phyloP scores from a whole-genome alignment of 1,140 invertebrate genomes.

The Aphelinus certus region DNA sequence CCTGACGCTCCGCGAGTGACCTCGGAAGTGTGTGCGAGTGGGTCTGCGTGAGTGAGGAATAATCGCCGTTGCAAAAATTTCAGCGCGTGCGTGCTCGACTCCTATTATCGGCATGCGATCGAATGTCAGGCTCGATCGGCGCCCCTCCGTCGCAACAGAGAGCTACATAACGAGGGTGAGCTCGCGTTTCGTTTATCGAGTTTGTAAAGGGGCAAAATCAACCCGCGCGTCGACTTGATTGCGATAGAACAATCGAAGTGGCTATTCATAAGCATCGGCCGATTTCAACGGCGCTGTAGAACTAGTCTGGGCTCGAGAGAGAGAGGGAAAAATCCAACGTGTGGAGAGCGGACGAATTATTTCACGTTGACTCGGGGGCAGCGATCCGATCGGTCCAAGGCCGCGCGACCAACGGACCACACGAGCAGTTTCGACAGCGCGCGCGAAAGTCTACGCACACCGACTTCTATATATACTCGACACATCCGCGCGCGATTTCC shows the following conservation, averaged over 20 bases:
- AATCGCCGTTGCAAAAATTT: conserved; percentile 35
- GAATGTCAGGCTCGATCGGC: not conserved
- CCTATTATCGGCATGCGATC: conserved; percentile 33
- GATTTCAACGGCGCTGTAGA: too few relatives aligned
- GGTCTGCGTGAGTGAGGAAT: not conserved
- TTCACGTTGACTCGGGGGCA: not conserved
- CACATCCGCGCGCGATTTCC: too few relatives aligned
- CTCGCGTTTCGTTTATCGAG: too few relatives aligned
- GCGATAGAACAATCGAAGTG: too few relatives aligned
- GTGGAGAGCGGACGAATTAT: conserved; percentile 21
- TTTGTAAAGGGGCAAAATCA: too few relatives aligned
- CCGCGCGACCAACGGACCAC: conserved; percentile 1
- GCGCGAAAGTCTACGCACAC: not conserved
- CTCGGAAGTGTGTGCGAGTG: conserved; percentile 10
- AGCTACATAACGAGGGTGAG: too few relatives aligned
- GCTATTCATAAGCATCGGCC: too few relatives aligned
- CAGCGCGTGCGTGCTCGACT: not conserved
- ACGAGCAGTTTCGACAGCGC: conserved; percentile 2
- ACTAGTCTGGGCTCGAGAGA: too few relatives aligned
- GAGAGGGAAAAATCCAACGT: conserved; percentile 14
- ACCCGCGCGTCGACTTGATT: too few relatives aligned
- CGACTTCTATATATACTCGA: not conserved
- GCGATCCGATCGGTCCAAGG: conserved; percentile 14
- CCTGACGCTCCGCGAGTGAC: conserved; percentile 9
- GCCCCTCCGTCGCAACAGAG: too few relatives aligned